Conservation (phyloP, 1,140 invertebrate species). For the Drosophila pallidifrons region DNA sequence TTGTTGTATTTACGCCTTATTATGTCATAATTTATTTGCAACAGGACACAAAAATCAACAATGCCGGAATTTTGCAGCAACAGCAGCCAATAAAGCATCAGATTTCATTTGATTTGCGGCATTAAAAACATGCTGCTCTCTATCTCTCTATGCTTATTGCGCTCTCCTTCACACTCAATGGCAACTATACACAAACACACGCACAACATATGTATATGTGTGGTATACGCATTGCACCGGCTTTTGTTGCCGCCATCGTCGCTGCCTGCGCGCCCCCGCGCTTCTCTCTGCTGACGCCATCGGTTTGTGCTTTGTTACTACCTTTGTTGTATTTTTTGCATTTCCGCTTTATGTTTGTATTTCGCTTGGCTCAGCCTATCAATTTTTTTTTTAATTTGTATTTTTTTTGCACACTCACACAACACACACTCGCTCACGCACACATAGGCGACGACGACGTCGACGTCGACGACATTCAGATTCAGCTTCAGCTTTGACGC, state of each 20-base stretch:
- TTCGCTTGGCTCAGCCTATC: slow-evolving; percentile 59
- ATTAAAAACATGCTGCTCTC: slow-evolving; percentile 33
- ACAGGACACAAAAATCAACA: slow-evolving; percentile 66
- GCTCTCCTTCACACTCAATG: not conserved
- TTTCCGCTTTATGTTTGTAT: slow-evolving; percentile 75
- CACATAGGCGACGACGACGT: slow-evolving; percentile 36
- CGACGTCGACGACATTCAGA: slow-evolving; percentile 19
- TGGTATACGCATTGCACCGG: slow-evolving; percentile 69
- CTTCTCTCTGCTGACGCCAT: slow-evolving; percentile 36
- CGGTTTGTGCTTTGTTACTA: slow-evolving; percentile 49
- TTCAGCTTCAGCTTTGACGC: slow-evolving; percentile 4
- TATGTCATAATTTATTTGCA: slow-evolving; percentile 78
- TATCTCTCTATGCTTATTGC: not conserved
- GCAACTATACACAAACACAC: not conserved
- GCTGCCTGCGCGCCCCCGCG: slow-evolving; percentile 27
- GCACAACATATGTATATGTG: slow-evolving; percentile 6
- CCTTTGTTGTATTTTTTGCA: slow-evolving; percentile 79
- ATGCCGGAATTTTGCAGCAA: slow-evolving; percentile 70
- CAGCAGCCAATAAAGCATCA: slow-evolving; percentile 70
- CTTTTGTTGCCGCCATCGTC: slow-evolving; percentile 62
- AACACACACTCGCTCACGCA: slow-evolving; percentile 31
- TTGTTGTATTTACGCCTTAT: slow-evolving; percentile 52
- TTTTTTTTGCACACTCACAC: slow-evolving; percentile 29
- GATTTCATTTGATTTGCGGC: slow-evolving; percentile 64
- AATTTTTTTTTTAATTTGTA: slow-evolving; percentile 53